Base-by-base conservation (phyloP, 92 coral and sea anemone genomes). In the Micromussa lordhowensis region DNA sequence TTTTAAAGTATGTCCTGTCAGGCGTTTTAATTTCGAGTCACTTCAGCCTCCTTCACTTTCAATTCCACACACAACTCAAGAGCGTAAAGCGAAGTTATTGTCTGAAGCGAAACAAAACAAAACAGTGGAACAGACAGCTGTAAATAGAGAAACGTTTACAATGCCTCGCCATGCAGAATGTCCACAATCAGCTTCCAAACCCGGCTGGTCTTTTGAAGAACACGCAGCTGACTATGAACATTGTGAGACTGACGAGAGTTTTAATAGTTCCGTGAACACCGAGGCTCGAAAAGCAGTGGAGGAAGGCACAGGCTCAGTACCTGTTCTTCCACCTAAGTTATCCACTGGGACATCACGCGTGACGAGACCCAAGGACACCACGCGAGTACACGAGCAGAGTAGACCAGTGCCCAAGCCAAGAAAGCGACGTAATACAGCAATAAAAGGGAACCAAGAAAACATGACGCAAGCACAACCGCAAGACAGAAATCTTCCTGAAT, bases 341-440 rank as follows among this genome's bases (percentile, higher is more conserved):
- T 22, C 3, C 24, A 18, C 24, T 32, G 51, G 10, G 35, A 84
- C 81, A 58, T 55, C 59, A 71, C 0, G 17, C 54, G 54, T 40
- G 21, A 84, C 35, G 57, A 32, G 26, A 34, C 3, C 16, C 15
- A 55, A 74, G 10, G 54, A 34, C 26, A 57, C 30, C 24, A 26
- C 78, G 78, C 49, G n/a, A 26, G 28, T 22, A 19, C 54, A 5
- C 2, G 24, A 44, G 4, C 57, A 73, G 22, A 72, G n/a, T 74
- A 57, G 80, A 57, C 80, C 72, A 72, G 77, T 68, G 0, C 78
- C 86, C 68, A 82, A 30, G 77, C 77, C 63, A 16, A 69, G 80
- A 72, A 72, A 54, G 22, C 78, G 69, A 21, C 22, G 13, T 12
- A 21, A 14, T 32, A 1, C 28, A 24, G 6, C 68, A 53, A 24